Conservation (phyloP, 2,888 invertebrate genomes). For the Strigamia transsilvanica region DNA sequence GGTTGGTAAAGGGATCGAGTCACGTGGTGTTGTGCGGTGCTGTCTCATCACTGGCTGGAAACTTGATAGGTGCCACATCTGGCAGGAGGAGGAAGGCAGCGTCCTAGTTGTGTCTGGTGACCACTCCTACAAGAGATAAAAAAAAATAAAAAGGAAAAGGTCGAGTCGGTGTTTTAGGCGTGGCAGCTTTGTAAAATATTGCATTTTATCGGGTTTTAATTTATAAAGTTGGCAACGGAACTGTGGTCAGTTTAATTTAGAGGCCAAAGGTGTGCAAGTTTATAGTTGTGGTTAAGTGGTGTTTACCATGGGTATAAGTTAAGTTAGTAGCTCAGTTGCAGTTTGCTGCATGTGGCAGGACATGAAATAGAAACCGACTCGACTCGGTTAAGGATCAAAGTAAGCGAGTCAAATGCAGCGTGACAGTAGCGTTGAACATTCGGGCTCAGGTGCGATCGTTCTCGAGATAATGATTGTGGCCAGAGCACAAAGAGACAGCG, state of each 20-base stretch:
- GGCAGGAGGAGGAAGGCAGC: conserved; percentile 39
- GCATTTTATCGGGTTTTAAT: conserved; percentile 20
- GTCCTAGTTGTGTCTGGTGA: conserved; percentile 44
- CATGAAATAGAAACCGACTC: conserved; percentile 30
- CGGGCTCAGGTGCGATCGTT: conserved; percentile 50
- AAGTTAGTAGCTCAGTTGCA: conserved; percentile 40
- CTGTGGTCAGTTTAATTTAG: conserved; percentile 49
- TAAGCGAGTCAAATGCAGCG: conserved; percentile 49
- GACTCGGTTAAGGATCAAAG: conserved; percentile 30
- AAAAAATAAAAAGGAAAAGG: background rate
- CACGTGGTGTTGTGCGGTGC: conserved; percentile 13
- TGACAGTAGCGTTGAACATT: conserved; percentile 6
- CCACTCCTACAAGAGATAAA: background rate
- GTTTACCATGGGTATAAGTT: conserved; percentile 33
- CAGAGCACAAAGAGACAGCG: conserved; percentile 34
- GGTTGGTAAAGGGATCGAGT: background rate
- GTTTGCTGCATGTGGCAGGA: conserved; percentile 32
- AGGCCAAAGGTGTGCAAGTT: conserved; percentile 42
- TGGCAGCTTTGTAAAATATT: background rate
- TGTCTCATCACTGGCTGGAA: background rate
- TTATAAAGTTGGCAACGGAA: conserved; percentile 28
- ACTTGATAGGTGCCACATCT: conserved; percentile 41
- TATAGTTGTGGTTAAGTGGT: conserved; percentile 49
- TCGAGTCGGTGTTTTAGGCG: conserved; percentile 14
- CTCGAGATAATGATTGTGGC: conserved; percentile 45